These are phyloP conservation scores for Clytia hemisphaerica DNA, from an alignment of 30 jellyfish, hydroid and myxozoan species.

Conservation along the genomic window DNA sequence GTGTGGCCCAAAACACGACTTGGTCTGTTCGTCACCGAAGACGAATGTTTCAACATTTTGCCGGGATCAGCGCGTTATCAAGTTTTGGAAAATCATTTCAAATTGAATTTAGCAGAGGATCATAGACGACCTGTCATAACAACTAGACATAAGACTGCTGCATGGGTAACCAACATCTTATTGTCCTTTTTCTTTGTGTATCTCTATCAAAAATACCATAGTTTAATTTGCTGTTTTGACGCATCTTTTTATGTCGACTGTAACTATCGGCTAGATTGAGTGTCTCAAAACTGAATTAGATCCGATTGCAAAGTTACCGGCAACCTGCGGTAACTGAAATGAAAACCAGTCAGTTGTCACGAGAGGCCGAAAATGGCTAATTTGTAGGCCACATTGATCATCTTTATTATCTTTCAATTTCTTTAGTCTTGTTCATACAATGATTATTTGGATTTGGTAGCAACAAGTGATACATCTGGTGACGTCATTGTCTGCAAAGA, in stretches of 20 bases:
- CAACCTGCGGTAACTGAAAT: too few relatives aligned
- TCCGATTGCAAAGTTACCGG: too few relatives aligned
- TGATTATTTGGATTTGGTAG: slow-evolving; percentile 52
- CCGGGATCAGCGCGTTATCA: slow-evolving; percentile 65
- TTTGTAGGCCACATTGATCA: slow-evolving; percentile 27
- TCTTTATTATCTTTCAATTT: not conserved
- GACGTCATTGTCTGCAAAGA: slow-evolving; percentile 49
- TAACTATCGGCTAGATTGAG: too few relatives aligned
- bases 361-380: too few relatives aligned
- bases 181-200: not conserved
- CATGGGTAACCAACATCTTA: not conserved
- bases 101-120: not conserved
- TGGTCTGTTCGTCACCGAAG: slow-evolving; percentile 41
- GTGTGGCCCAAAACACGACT: slow-evolving; percentile 23
- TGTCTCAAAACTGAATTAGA: too few relatives aligned
- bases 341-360: too few relatives aligned
- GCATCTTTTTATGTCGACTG: too few relatives aligned
- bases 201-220: not conserved
- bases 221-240: not conserved
- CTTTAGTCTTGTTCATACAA: slow-evolving; percentile 49
- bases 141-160: slow-evolving; percentile 58
- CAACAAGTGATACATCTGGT: slow-evolving; percentile 60
- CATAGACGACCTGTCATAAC: slow-evolving; percentile 17
- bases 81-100: slow-evolving; percentile 19
- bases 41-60: slow-evolving; percentile 39